Conservation (phyloP, 2,797 vertebrate genomes). For the Cyclopterus lumpus region DNA sequence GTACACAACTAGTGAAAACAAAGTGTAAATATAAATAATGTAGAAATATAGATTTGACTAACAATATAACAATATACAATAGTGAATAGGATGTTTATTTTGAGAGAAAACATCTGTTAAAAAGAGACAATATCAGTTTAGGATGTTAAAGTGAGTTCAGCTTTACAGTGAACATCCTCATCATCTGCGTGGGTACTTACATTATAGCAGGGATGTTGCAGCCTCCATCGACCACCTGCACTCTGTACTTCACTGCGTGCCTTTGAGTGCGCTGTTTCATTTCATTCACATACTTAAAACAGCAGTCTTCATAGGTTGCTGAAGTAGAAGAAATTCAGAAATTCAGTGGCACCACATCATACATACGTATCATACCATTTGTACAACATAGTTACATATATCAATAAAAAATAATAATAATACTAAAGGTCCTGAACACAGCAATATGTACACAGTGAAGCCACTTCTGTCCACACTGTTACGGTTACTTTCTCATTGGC, state of each 20-base stretch:
- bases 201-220: slow-evolving; percentile 83
- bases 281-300: slow-evolving; percentile 66
- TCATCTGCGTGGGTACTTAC: slow-evolving; percentile 68
- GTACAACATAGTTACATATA: neutral
- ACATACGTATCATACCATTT: neutral
- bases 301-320: slow-evolving; percentile 85
- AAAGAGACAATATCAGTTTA: neutral
- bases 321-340: slow-evolving; percentile 29
- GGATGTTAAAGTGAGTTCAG: neutral
- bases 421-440: neutral
- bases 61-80: neutral
- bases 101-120: neutral
- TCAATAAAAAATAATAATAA: neutral
- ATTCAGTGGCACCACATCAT: neutral
- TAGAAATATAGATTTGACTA: neutral
- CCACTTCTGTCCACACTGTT: neutral
- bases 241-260: slow-evolving; percentile 60
- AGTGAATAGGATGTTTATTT: neutral
- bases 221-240: slow-evolving; percentile 77
- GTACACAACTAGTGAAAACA: neutral
- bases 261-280: accelerated
- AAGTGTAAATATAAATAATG: neutral
- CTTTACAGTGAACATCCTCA: neutral
- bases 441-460: neutral
- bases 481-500: slow-evolving; percentile 12